Conservation (phyloP, 2,797 vertebrate species). For the Ciconia nigra region DNA sequence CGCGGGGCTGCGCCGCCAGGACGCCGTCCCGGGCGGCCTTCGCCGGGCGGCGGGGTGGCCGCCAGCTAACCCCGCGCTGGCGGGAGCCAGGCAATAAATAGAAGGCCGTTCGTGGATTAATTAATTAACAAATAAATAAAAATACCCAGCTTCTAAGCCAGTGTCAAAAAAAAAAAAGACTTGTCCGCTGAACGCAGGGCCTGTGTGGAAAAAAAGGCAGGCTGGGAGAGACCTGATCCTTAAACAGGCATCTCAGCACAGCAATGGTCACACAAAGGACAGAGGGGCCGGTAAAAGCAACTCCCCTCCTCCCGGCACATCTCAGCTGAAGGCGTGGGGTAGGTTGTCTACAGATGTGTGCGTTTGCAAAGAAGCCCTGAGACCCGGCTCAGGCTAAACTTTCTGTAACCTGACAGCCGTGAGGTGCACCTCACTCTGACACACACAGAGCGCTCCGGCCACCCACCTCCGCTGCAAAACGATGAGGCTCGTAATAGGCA, state of each 20-base stretch:
- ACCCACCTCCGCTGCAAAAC: background rate
- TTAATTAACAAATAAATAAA: background rate
- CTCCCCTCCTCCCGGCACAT: background rate
- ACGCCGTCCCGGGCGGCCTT: too few species aligned
- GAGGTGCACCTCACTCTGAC: background rate
- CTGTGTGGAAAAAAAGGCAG: background rate
- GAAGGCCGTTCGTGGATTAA: background rate
- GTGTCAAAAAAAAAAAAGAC: fast-evolving
- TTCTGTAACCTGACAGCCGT: fast-evolving
- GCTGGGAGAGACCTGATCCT: background rate
- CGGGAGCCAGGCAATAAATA: background rate
- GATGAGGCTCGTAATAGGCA: background rate
- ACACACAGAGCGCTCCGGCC: background rate
- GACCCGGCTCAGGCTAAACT: background rate
- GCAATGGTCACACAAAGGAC: background rate
- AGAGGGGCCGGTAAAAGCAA: background rate
- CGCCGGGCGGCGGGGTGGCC: background rate
- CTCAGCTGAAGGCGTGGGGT: background rate
- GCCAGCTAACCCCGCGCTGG: fast-evolving
- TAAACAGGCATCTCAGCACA: too few species aligned
- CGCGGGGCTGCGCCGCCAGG: fast-evolving
- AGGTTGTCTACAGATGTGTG: background rate
- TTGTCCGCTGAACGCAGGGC: too few species aligned
- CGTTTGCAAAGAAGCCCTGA: background rate
- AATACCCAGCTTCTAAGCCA: background rate